These are phyloP conservation scores for Tetragonisca angustula DNA, from an alignment of 2,888 invertebrate species.

Conservation along the genomic window DNA sequence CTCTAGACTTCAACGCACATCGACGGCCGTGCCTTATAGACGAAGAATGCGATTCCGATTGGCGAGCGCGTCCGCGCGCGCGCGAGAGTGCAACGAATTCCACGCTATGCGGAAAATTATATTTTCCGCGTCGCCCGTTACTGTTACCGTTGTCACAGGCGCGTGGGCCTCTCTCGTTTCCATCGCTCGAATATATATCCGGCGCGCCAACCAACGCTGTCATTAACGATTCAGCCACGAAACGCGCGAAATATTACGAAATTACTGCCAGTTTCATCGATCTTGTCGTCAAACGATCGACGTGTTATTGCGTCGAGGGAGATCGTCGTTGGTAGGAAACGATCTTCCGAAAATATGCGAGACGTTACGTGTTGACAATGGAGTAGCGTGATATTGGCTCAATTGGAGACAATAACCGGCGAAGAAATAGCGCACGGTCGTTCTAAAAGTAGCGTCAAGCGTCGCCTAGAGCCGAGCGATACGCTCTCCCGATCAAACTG, in stretches of 20 bases:
- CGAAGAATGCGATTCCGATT: slow-evolving; percentile 1
- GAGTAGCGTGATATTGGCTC: slow-evolving; percentile 4
- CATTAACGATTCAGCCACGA: slow-evolving; percentile 24
- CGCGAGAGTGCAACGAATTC: slow-evolving; percentile 42
- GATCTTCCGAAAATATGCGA: slow-evolving; percentile 17
- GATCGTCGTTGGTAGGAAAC: background rate
- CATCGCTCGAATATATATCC: slow-evolving; percentile 17
- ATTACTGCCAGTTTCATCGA: background rate
- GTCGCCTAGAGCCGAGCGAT: slow-evolving; percentile 16
- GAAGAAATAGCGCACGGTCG: slow-evolving; percentile 35
- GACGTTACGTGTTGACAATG: background rate
- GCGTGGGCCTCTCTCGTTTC: slow-evolving; percentile 33
- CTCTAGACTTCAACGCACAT: slow-evolving; percentile 20
- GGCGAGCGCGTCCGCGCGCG: background rate
- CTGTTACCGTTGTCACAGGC: slow-evolving; percentile 47
- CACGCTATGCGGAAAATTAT: slow-evolving; percentile 47
- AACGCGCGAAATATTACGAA: slow-evolving; percentile 5
- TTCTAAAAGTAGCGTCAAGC: slow-evolving; percentile 45
- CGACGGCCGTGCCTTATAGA: background rate
- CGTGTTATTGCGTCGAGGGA: no score
- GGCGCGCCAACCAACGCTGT: background rate
- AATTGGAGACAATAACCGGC: slow-evolving; percentile 44
- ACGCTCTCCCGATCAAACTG: slow-evolving; percentile 1
- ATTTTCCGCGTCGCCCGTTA: slow-evolving; percentile 37
- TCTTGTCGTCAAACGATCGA: background rate